phyloP scores from a whole-genome alignment of 2,113 vertebrate species.

The Ranitomeya variabilis region DNA sequence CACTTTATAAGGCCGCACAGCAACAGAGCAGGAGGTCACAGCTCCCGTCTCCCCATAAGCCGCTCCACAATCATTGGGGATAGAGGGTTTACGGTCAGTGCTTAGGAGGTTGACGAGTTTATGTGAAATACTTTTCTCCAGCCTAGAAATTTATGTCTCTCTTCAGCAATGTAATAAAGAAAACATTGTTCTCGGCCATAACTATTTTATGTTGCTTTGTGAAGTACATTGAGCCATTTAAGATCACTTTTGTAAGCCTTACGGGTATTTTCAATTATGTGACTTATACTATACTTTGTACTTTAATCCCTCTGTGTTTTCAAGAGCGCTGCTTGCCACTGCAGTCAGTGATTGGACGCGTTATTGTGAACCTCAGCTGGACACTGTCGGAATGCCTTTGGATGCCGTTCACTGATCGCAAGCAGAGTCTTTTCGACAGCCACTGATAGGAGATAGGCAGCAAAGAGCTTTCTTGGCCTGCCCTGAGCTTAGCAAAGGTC shows the following conservation, averaged over 20 bases:
- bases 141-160: background rate
- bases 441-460: no score
- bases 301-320: no score
- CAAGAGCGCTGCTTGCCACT: background rate
- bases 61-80: background rate
- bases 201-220: background rate
- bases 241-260: background rate
- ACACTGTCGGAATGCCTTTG: no score
- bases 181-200: background rate
- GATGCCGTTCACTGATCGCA: no score
- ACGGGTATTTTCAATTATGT: background rate
- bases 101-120: background rate
- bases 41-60: background rate
- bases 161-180: background rate
- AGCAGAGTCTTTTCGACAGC: no score
- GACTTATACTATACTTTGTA: background rate
- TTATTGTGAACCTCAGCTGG: no score
- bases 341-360: background rate
- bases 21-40: conserved; percentile 11
- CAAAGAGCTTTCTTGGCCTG: no score
- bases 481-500: no score
- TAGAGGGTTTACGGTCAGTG: conserved; percentile 12
- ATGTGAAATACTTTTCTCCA: background rate
- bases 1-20: background rate
- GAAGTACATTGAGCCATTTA: background rate